These are phyloP conservation scores for Tinamus guttatus DNA, from an alignment of 2,113 vertebrate genomes.

Conservation along the genomic window DNA sequence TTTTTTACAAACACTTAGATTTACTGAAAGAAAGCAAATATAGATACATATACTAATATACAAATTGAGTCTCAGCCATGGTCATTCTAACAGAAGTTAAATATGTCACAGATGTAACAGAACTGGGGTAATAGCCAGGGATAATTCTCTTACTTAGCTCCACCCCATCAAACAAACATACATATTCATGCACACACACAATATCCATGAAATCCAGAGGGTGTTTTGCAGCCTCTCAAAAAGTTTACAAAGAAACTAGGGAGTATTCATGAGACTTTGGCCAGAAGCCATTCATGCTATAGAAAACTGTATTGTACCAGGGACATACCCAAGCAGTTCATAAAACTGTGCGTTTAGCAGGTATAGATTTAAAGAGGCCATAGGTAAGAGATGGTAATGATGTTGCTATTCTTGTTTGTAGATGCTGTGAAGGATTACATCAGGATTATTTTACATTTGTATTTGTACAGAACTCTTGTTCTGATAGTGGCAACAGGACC, in stretches of 20 bases:
- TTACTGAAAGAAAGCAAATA: background rate
- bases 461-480: background rate
- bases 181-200: accelerated
- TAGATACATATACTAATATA: background rate
- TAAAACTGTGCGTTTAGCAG: background rate
- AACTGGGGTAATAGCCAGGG: background rate
- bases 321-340: background rate
- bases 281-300: background rate
- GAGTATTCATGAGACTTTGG: background rate
- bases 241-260: background rate
- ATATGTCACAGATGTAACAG: background rate
- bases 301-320: background rate
- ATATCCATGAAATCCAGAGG: background rate
- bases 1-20: accelerated
- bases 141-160: background rate
- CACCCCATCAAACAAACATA: background rate
- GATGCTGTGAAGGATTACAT: background rate
- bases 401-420: background rate
- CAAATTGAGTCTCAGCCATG: background rate
- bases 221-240: background rate
- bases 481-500: background rate
- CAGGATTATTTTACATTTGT: background rate
- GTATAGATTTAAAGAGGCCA: background rate
- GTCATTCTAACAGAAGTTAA: background rate
- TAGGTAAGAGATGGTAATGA: background rate